These are phyloP conservation scores for Drosophila bocqueti DNA, from an alignment of 1,140 invertebrate genomes.

Conservation along the genomic window DNA sequence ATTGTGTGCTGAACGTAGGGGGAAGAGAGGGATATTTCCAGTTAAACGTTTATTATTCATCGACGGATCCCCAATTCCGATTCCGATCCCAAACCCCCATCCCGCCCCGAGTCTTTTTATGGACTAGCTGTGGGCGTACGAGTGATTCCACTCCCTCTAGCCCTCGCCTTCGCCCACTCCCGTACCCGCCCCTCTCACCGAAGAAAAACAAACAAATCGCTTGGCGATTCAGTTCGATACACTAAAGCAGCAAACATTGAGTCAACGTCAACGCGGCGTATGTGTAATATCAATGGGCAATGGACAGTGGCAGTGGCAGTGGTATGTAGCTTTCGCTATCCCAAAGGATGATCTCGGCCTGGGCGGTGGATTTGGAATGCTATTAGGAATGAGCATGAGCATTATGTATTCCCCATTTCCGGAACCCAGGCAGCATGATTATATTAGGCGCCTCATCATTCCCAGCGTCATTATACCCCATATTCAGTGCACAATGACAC, in stretches of 20 bases:
- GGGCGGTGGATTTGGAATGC: constrained; percentile 2
- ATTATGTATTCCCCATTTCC: constrained; percentile 40
- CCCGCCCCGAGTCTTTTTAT: constrained; percentile 43
- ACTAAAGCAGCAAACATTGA: constrained; percentile 38
- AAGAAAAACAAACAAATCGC: constrained; percentile 57
- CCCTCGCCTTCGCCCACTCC: not conserved
- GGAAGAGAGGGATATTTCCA: constrained; percentile 29
- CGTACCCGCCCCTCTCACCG: constrained; percentile 9
- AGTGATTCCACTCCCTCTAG: constrained; percentile 5
- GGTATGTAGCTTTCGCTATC: constrained; percentile 1
- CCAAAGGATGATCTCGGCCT: constrained; percentile 18
- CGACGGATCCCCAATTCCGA: constrained; percentile 25
- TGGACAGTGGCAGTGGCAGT: not conserved
- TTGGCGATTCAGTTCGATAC: constrained; percentile 37
- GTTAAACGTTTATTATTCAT: constrained; percentile 48
- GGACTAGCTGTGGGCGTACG: constrained; percentile 50
- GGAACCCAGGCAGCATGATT: constrained; percentile 32
- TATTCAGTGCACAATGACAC: constrained; percentile 62
- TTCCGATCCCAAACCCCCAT: constrained; percentile 16
- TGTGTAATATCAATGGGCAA: constrained; percentile 45
- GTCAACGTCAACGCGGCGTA: constrained; percentile 50
- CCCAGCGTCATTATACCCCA: constrained; percentile 49
- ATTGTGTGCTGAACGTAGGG: constrained; percentile 62
- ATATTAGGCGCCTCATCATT: constrained; percentile 53
- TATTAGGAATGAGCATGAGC: constrained; percentile 31